Base-by-base conservation (phyloP, 2,113 vertebrate species). In the Peromyscus polionotus region DNA sequence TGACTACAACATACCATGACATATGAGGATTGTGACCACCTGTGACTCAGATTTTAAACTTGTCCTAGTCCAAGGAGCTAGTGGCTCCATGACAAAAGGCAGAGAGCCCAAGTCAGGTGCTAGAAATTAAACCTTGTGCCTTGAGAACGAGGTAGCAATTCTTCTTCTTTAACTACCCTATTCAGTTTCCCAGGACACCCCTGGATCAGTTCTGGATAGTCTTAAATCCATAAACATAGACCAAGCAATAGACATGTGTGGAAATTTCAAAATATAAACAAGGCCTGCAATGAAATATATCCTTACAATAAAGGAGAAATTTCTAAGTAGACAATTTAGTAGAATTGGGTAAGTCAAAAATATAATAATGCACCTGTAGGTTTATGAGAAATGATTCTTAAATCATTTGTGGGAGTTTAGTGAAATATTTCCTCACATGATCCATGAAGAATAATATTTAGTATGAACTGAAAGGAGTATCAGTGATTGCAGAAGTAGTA, bases 281-380 rank as follows among this genome's bases (percentile, higher is more conserved):
- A 88, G 31, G 70, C 16, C 45, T 31, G 0, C 3, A 51, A 63
- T 2, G 2, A 70, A 93, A 93, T 10, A 94, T 36, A 5, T 59
- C n/a, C 81, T 95, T 93, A 83, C 28, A 90, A 59, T 59, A 83
- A 77, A 94, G 88, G 1, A 67, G 42, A 94, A 97, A 91, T 0
- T 80, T 57, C 12, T 61, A 79, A 84, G 28, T 2, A 54, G 88
- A 93, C 2, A 51, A 39, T 89, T 87, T 51, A 96, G 68, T 33
- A 76, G 68, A 80, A 16, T 28, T 54, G 9, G n/a, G 1, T n/a
- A 48, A 63, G 13, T 68, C 42, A 83, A 20, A 19, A 94, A 85
- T 79, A 68, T 13, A 24, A 84, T 57, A 92, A 31, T 33, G 17
- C 17, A 91, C 48, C 31, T n/a, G 16, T 61, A 7, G 14, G 63